Conservation (phyloP, 2,113 vertebrate species). For the Ptilonorhynchus violaceus region DNA sequence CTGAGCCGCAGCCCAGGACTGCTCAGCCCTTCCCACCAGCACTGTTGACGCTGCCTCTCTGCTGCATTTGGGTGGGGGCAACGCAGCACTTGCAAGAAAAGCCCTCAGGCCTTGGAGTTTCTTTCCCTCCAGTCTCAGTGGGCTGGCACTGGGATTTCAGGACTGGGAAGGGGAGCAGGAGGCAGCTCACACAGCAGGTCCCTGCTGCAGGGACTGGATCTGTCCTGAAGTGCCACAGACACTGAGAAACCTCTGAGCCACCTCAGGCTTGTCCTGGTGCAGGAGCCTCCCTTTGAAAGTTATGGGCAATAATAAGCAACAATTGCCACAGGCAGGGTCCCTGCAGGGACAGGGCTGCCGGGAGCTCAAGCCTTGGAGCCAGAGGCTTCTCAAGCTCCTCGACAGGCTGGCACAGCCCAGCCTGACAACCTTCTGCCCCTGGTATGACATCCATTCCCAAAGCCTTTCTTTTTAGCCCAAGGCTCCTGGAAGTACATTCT, state of each 20-base stretch:
- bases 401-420: neutral
- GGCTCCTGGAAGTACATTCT: fast-evolving
- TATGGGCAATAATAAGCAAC: neutral
- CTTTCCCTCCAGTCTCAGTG: neutral
- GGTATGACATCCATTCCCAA: neutral
- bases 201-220: neutral
- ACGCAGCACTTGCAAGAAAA: neutral
- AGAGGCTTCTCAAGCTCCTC: neutral
- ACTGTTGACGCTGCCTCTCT: fast-evolving
- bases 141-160: fast-evolving
- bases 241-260: neutral
- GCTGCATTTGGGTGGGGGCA: fast-evolving
- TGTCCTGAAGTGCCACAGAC: neutral
- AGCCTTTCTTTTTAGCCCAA: neutral
- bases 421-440: too few species aligned
- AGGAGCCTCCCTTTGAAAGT: neutral
- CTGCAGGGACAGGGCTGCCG: fast-evolving
- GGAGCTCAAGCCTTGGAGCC: neutral
- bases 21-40: neutral
- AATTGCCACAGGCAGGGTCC: neutral
- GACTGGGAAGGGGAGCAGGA: neutral
- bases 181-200: neutral
- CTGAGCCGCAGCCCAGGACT: neutral
- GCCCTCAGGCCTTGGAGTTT: neutral
- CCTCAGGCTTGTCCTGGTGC: neutral